These are phyloP conservation scores for Eumaeus atala DNA, from an alignment of 1,140 invertebrate genomes.

Conservation along the genomic window DNA sequence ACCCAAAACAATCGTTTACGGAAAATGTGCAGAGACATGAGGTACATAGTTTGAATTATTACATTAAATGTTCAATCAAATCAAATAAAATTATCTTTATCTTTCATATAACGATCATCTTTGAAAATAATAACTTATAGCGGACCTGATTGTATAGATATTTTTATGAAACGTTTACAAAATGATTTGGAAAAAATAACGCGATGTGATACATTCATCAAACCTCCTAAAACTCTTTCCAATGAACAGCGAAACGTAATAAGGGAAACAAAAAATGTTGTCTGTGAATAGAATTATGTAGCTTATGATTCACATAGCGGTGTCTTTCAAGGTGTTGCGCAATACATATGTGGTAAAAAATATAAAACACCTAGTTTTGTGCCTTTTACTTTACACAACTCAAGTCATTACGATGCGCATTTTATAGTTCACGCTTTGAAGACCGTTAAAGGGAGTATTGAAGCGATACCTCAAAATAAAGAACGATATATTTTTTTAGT, in stretches of 20 bases:
- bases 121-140: constrained; percentile 35
- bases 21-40: constrained; percentile 40
- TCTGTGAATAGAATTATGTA: constrained; percentile 18
- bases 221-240: neutral
- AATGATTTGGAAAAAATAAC: constrained; percentile 20
- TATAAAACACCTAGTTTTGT: constrained; percentile 19
- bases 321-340: constrained; percentile 20
- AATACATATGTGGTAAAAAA: constrained; percentile 22
- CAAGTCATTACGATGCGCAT: too few relatives aligned
- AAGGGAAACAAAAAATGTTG: constrained; percentile 5
- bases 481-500: constrained; percentile 23
- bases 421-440: too few relatives aligned
- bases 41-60: constrained; percentile 47
- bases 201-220: too few relatives aligned
- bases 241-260: constrained; percentile 19
- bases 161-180: constrained; percentile 36
- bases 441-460: too few relatives aligned
- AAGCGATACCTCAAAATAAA: constrained; percentile 24
- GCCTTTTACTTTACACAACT: constrained; percentile 15
- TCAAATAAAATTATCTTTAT: constrained; percentile 47
- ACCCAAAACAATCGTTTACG: constrained; percentile 28
- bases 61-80: constrained; percentile 46
- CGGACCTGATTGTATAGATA: constrained; percentile 34
- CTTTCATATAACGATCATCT: constrained; percentile 47
- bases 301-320: constrained; percentile 23